Percentiles rank a stretch among this genome's conserved stretches.
Evolutionary conservation across 2,888 invertebrate species (phyloP).

Genomic region (Andrena bicolor): DNA sequence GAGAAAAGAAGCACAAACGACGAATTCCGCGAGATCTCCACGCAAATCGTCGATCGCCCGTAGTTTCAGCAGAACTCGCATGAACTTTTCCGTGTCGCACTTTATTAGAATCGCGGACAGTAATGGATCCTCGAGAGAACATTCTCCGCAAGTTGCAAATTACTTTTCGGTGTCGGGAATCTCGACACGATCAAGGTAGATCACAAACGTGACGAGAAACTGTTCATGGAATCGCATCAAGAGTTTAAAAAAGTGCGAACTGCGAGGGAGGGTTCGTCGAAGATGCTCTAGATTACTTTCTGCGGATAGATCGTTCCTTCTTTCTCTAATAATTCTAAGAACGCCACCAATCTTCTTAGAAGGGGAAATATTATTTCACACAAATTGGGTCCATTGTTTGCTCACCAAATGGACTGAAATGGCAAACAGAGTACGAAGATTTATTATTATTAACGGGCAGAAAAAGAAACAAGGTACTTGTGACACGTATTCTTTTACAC

Average conservation of each 20-base stretch:
- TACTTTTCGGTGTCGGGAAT: slow-evolving; percentile 27
- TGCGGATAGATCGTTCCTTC: slow-evolving; percentile 3
- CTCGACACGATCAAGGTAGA: slow-evolving; percentile 51
- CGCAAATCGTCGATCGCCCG: background rate
- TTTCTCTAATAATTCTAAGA: background rate
- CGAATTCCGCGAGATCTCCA: too few relatives aligned
- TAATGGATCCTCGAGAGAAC: background rate
- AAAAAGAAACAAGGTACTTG: too few relatives aligned
- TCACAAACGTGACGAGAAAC: slow-evolving; percentile 54
- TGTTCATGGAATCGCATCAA: slow-evolving; percentile 28
- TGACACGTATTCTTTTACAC: too few relatives aligned
- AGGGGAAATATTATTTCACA: background rate
- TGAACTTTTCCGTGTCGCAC: background rate
- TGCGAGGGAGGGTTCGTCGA: slow-evolving; percentile 18
- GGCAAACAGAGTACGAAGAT: too few relatives aligned
- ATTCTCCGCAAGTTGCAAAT: slow-evolving; percentile 27
- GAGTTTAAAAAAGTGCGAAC: background rate
- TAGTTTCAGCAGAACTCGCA: background rate
- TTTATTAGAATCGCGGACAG: slow-evolving; percentile 21
- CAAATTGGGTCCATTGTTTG: background rate
- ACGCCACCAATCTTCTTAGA: background rate
- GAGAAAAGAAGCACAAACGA: too few relatives aligned
- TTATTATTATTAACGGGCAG: too few relatives aligned
- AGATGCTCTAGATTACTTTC: slow-evolving; percentile 34
- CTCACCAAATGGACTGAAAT: too few relatives aligned